phyloP scores from a whole-genome alignment of 2,888 invertebrate genomes.

The Cephus spinipes region DNA sequence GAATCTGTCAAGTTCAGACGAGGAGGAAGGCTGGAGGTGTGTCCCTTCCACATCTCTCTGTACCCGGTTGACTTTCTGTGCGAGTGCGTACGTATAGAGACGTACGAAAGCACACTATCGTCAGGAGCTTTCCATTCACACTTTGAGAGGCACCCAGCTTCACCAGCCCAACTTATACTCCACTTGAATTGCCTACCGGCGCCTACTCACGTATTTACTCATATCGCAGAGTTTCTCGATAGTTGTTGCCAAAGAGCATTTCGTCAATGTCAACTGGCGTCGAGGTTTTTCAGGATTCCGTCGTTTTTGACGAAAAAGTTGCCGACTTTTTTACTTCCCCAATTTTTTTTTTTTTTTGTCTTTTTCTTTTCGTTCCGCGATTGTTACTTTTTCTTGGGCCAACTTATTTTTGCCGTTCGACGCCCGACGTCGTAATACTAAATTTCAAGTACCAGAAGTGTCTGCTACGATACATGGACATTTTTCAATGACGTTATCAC shows the following conservation, averaged over 20 bases:
- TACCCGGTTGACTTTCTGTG: constrained; percentile 13
- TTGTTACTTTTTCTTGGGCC: background rate
- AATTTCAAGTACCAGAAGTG: background rate
- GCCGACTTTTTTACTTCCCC: constrained; percentile 32
- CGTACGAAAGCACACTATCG: constrained; percentile 16
- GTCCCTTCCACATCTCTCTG: constrained; percentile 39
- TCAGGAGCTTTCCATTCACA: background rate
- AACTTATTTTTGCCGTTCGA: background rate
- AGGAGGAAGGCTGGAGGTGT: constrained; percentile 38
- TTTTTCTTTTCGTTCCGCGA: background rate
- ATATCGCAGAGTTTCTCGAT: constrained; percentile 49
- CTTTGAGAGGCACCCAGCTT: background rate
- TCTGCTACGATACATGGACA: background rate
- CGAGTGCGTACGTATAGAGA: constrained; percentile 11
- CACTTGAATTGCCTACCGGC: background rate
- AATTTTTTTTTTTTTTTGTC: background rate
- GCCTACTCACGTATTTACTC: constrained; percentile 39
- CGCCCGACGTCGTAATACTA: background rate
- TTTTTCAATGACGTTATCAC: no score
- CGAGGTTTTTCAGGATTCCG: constrained; percentile 1
- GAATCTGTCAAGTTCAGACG: constrained; percentile 54
- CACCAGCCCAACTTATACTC: background rate
- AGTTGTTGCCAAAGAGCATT: constrained; percentile 50
- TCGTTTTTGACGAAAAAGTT: background rate
- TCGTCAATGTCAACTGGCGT: constrained; percentile 46